Percentiles rank a stretch among this genome's conserved stretches.
These are phyloP conservation scores for Acanthosepion lycidas DNA, from an alignment of 2,888 invertebrate genomes.

Conservation along the genomic window DNA sequence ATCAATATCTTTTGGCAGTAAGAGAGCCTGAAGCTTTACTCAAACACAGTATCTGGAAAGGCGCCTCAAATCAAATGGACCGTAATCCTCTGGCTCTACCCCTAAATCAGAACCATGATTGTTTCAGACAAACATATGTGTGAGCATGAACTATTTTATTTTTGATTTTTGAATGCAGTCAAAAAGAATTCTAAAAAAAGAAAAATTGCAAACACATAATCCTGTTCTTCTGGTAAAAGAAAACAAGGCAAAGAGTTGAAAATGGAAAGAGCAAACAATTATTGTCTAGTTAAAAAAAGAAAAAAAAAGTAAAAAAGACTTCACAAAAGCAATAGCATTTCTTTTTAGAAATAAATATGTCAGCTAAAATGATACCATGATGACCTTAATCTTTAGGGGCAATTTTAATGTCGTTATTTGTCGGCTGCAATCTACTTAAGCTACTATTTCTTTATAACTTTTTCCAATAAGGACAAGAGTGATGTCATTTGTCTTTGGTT, in stretches of 20 bases:
- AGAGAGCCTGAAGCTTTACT: background rate
- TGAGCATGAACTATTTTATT: background rate
- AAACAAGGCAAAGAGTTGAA: background rate
- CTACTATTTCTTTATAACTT: background rate
- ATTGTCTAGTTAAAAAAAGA: background rate
- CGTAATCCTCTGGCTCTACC: background rate
- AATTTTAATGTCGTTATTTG: background rate
- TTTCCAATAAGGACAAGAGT: background rate
- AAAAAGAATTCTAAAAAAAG: background rate
- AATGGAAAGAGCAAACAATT: background rate
- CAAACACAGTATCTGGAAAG: background rate
- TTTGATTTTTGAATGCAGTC: background rate
- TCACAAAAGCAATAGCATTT: background rate
- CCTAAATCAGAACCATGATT: background rate
- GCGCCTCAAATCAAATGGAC: background rate
- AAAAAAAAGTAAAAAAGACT: background rate
- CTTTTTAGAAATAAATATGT: constrained; percentile 10
- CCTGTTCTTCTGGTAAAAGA: background rate
- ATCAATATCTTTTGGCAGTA: background rate
- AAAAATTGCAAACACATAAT: background rate
- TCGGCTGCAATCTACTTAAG: constrained; percentile 17
- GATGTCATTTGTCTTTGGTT: background rate
- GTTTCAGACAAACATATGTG: background rate
- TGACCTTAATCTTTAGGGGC: constrained; percentile 1
- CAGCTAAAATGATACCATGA: constrained; percentile 33